Evolutionary conservation across 2,888 invertebrate species (phyloP), one percentile per base, ranked within the genome.

Genomic region (Cabera pusaria): DNA sequence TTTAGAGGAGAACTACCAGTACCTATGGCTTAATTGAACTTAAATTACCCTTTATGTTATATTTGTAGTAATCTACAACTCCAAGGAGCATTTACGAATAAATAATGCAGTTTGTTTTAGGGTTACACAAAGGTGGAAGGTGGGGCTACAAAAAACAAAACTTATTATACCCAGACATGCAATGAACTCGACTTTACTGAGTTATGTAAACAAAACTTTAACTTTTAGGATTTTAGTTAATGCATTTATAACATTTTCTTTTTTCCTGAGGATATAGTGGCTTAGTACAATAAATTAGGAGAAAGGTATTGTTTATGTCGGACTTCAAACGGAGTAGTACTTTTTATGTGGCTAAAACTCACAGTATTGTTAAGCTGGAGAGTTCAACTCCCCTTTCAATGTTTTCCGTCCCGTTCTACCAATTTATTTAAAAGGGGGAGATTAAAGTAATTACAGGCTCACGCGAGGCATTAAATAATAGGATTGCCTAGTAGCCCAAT

Each of bases 351-450:
- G 23, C 10, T 12, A 16, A 27, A 25, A 20, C 7, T 18, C 12
- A 21, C 23, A 31, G 11, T 16, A 28, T 25, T 29, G 24, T 34
- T 25, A 31, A 8, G 11, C 16, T 18, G 19, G 10, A 20, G 23
- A 33, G 25, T 37, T 6, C 16, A 24, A 33, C 34, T 42, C 35
- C 34, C 33, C 26, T 10, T 9, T 12, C 29, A 23, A 50, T 44
- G 42, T 53, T 51, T 49, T 47, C 49, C 50, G 38, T 62, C 56
- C 52, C 58, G 49, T 47, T 56, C 54, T 46, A 52, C 25, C 54
- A 63, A 61, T 61, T 62, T 60, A 62, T 62, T 59, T 56, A 54
- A 61, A 58, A 58, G 63, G 59, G 38, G 59, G 56, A 49, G 44
- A 52, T 38, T 47, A 33, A 21, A 35, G 36, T 44, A 42, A 52